These are phyloP conservation scores for Papilio dardanus DNA, from an alignment of 1,140 invertebrate species.

Conservation along the genomic window DNA sequence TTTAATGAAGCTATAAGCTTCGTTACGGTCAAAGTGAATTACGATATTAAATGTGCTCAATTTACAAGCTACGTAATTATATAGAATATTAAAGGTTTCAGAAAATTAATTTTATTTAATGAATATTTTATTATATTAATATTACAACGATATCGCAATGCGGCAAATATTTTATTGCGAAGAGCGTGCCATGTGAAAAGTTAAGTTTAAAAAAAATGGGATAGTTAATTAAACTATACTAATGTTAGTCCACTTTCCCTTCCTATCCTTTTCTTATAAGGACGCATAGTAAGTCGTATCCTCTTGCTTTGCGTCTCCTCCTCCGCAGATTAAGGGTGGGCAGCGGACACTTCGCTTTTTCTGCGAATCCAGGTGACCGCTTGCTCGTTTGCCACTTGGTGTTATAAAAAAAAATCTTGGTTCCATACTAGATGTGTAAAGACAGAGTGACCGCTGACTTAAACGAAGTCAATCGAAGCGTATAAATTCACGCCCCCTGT, in stretches of 20 bases:
- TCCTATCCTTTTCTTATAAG: not conserved
- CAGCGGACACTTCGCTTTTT: too few species aligned
- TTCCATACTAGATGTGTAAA: not conserved
- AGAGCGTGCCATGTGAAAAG: too few species aligned
- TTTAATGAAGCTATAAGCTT: slow-evolving; percentile 31
- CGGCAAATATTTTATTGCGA: too few species aligned
- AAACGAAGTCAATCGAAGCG: slow-evolving; percentile 17
- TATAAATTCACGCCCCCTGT: not conserved
- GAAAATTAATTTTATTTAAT: not conserved
- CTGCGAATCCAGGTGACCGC: too few species aligned
- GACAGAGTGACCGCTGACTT: not conserved
- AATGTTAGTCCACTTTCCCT: too few species aligned
- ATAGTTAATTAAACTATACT: too few species aligned
- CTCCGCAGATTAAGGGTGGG: too few species aligned
- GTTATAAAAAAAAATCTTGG: too few species aligned
- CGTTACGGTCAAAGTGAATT: slow-evolving; percentile 25
- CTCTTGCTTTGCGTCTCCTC: too few species aligned
- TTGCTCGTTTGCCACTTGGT: too few species aligned
- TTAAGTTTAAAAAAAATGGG: too few species aligned
- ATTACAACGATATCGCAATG: not conserved
- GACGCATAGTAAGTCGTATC: too few species aligned
- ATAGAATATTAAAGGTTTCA: slow-evolving; percentile 16
- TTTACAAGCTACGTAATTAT: slow-evolving; percentile 29
- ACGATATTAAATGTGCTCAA: slow-evolving; percentile 16
- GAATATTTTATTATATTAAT: not conserved